Evolutionary conservation across 2,113 vertebrate species (phyloP).

Genomic region (Natator depressus): DNA sequence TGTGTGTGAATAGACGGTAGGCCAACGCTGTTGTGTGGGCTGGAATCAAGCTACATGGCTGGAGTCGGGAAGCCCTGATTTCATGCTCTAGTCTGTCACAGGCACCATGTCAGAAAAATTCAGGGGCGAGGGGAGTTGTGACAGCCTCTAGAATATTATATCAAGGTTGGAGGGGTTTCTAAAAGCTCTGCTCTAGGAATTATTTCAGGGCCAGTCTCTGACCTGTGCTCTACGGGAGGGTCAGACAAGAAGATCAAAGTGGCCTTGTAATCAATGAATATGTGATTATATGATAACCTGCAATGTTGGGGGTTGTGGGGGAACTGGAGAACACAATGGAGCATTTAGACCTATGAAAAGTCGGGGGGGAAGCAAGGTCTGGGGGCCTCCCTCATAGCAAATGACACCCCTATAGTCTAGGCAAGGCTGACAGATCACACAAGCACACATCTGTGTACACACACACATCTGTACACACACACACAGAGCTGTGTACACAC

Average conservation of each 20-base stretch:
- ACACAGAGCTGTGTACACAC: not conserved
- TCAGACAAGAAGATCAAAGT: not conserved
- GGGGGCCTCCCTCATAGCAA: not conserved
- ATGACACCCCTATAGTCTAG: not conserved
- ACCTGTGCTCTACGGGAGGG: not conserved
- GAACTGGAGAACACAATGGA: not conserved
- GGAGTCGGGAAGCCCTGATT: not conserved
- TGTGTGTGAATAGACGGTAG: not conserved
- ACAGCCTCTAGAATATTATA: not conserved
- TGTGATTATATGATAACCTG: not conserved
- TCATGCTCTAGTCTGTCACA: not conserved
- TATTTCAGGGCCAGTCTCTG: not conserved
- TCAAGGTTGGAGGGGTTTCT: not conserved
- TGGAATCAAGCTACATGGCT: not conserved
- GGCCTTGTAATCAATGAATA: not conserved
- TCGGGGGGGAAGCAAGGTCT: not conserved
- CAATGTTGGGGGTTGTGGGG: not conserved
- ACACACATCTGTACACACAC: not conserved
- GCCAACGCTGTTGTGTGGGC: not conserved
- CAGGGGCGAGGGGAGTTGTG: not conserved
- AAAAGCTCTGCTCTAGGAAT: not conserved
- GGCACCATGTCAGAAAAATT: not conserved
- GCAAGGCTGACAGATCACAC: not conserved
- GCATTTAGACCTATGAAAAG: not conserved
- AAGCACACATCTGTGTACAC: not conserved